These are phyloP conservation scores for Rhabditoides inermis DNA, from an alignment of 2,888 invertebrate genomes.

Conservation along the genomic window DNA sequence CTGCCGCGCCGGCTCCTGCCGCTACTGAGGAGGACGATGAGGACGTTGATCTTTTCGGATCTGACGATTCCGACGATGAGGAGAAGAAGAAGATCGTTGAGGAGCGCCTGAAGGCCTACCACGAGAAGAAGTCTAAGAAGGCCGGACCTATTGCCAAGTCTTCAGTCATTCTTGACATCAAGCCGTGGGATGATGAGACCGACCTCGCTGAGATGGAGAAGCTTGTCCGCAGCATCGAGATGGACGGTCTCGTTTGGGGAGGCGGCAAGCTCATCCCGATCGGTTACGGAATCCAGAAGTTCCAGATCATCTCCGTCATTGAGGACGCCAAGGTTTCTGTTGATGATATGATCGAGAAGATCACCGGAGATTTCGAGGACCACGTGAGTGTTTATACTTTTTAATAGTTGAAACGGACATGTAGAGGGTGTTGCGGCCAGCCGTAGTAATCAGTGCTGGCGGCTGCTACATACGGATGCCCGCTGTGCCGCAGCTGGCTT, in stretches of 20 bases:
- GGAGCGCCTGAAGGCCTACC: constrained; percentile 80
- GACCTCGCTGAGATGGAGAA: constrained; percentile 80
- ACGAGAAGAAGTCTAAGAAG: constrained; percentile 88
- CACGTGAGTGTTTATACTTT: constrained; percentile 17
- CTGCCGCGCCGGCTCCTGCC: constrained; percentile 10
- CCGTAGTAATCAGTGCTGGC: too few species aligned
- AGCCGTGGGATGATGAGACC: constrained; percentile 94
- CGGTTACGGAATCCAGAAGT: constrained; percentile 45
- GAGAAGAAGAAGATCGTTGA: constrained; percentile 65
- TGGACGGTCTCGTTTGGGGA: constrained; percentile 88
- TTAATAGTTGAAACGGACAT: too few species aligned
- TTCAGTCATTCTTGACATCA: constrained; percentile 85
- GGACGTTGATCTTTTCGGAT: constrained; percentile 42
- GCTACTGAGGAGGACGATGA: constrained; percentile 33
- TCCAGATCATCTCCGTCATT: constrained; percentile 46
- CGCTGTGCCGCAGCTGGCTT: too few species aligned
- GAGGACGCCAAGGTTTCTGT: constrained; percentile 49
- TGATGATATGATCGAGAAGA: constrained; percentile 43
- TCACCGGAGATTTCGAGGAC: constrained; percentile 36
- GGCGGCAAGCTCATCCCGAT: constrained; percentile 59
- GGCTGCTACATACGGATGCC: too few species aligned
- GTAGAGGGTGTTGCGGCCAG: too few species aligned
- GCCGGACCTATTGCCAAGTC: constrained; percentile 82
- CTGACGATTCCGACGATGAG: constrained; percentile 37
- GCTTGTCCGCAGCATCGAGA: constrained; percentile 69